Evolutionary conservation across 2,113 vertebrate genomes (phyloP), one percentile per base, ranked within the genome.

Genomic region (Coptodon rendalli): DNA sequence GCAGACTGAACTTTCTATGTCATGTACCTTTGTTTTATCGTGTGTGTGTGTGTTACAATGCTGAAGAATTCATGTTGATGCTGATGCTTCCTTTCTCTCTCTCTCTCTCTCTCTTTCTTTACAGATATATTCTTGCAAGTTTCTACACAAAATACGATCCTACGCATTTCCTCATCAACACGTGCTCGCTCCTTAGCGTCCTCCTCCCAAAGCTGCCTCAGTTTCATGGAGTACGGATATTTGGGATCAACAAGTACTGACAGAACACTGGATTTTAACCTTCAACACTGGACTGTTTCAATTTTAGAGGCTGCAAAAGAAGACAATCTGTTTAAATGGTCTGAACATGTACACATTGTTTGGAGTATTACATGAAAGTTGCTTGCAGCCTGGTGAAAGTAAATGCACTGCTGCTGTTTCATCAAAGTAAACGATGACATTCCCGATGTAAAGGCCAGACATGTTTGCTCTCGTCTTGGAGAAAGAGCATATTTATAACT

Each of bases 231-330:
- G 98, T 99, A 81, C 97, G 98, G 53, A 94, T 98, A 93, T 99
- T 99, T 89, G 98, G 98, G 81, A 98, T 99, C 95, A 99, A 98
- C 93, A 98, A 97, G 91, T 99, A 99, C 95, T 98, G 94, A 98
- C 81, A 61, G 31, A 87, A 78, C 53, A 84, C 82, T 84, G 83
- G 88, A 91, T 89, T 80, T 45, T 73, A 86, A 88, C 27, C 81
- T 48, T 53, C 59, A 84, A 78, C 45, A 84, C 83, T 82, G 85
- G 87, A 92, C 79, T 86, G 3, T 89, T 71, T 81, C 29, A 36
- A 54, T 68, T 87, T 84, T 84, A 71, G 63, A 68, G 79, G 84
- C 66, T 53, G 57, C 54, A 36, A 52, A 68, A 86, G 83, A 66
- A 50, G 86, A 78, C 81, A 80, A 27, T 27, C 45, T 1, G 27